Evolutionary conservation across 2,888 invertebrate genomes (phyloP), one percentile per base, ranked within the genome.

Genomic region (Lordiphosa andalusiaca): DNA sequence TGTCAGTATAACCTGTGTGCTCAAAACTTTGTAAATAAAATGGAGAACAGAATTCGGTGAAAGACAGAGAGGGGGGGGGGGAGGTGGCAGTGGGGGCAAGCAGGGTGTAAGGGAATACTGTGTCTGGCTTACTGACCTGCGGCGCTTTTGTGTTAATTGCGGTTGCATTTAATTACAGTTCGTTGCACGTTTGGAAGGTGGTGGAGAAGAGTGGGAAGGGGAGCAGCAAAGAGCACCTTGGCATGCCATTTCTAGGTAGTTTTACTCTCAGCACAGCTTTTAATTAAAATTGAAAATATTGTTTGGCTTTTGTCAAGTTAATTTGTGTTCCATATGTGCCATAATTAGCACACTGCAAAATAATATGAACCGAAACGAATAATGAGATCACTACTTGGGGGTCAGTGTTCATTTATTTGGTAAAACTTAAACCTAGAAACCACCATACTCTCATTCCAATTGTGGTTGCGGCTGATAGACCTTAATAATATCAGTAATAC

Each of bases 111-210:
- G 35, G 36, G 33, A 38, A 25, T n/a, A 19, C 33, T 71, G 54
- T 74, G 73, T 80, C 75, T 78, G 75, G 56, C 72, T 64, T 71
- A 54, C 48, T 58, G 82, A 67, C 70, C 84, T 80, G 73, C 71
- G 85, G 71, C 71, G 73, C 77, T 80, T 83, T 80, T 83, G 80
- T 82, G 83, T 83, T 81, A 81, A 81, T 81, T 81, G 81, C 83
- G 85, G 83, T 80, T 73, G 85, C 83, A 84, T 81, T 84, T 83
- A 73, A 84, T 81, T 81, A 78, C 77, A 83, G 77, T 76, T 67
- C 58, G 84, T 67, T 81, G 77, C 77, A 78, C 69, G 77, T 64
- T 55, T 25, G 23, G 23, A 23, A 6, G 4, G 25, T 25, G 25
- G 25, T 16, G 1, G 16, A 16, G 16, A 16, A 6, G 2, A 7